These are phyloP conservation scores for Dryas iulia DNA, from an alignment of 1,140 invertebrate species.

Conservation along the genomic window DNA sequence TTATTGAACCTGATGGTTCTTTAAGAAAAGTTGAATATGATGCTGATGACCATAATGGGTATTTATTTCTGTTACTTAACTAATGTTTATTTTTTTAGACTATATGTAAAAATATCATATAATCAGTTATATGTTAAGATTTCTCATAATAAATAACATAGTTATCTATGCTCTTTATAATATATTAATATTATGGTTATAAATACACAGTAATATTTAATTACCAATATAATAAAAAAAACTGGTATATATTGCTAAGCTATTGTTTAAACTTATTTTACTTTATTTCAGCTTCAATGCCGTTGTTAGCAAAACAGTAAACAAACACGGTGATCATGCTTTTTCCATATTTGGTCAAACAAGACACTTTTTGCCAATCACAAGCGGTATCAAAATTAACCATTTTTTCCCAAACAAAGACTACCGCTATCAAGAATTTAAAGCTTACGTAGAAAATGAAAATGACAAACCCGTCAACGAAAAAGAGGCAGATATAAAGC, in stretches of 20 bases:
- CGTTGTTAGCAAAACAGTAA: constrained; percentile 62
- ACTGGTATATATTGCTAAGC: no score
- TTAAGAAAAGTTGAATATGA: constrained; percentile 80
- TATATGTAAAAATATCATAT: no score
- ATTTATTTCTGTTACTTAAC: constrained; percentile 10
- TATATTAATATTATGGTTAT: no score
- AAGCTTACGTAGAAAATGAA: constrained; percentile 15
- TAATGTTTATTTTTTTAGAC: no score
- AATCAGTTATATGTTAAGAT: no score
- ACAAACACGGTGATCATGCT: constrained; percentile 63
- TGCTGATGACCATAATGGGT: constrained; percentile 68
- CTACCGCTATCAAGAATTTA: constrained; percentile 41
- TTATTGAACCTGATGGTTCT: constrained; percentile 85
- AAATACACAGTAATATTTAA: no score
- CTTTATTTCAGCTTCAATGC: constrained; percentile 61
- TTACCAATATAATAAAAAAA: no score
- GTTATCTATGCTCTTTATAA: no score
- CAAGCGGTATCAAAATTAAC: constrained; percentile 61
- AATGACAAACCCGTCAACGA: constrained; percentile 41
- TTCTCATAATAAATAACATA: no score
- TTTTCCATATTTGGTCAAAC: constrained; percentile 57
- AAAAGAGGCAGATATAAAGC: constrained; percentile 28
- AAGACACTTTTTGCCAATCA: constrained; percentile 56
- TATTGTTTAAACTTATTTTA: constrained; percentile 10
- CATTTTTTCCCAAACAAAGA: constrained; percentile 64